These are phyloP conservation scores for Circaetus cinerascens DNA, from an alignment of 2,113 vertebrate genomes.

Conservation along the genomic window DNA sequence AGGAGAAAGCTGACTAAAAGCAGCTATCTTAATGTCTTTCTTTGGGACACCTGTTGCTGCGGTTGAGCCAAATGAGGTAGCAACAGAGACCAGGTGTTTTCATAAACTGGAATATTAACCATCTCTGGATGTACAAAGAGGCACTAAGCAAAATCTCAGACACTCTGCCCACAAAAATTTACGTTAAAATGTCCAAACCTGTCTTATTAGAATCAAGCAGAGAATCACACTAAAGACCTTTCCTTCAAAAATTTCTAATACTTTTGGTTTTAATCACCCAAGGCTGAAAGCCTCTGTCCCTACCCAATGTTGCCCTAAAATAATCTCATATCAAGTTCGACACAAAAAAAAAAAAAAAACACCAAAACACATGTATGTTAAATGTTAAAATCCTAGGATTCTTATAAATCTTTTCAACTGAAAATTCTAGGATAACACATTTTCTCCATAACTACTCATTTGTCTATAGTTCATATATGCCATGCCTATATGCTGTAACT, in stretches of 20 bases:
- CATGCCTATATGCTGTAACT: neutral
- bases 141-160: neutral
- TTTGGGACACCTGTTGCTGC: neutral
- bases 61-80: neutral
- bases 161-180: neutral
- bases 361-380: neutral
- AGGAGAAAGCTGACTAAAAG: neutral
- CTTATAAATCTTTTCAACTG: neutral
- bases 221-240: neutral
- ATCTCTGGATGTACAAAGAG: neutral
- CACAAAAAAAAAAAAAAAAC: neutral
- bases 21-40: neutral
- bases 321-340: neutral
- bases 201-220: neutral
- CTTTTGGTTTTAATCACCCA: neutral
- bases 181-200: neutral
- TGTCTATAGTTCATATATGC: neutral
- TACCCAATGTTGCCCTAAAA: neutral
- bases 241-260: neutral
- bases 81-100: fast-evolving
- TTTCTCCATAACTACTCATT: neutral
- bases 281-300: neutral
- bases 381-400: neutral
- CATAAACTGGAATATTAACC: neutral
- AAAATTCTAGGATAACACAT: neutral